Conservation (phyloP, 2,113 vertebrate species). For the Proterorhinus semilunaris region DNA sequence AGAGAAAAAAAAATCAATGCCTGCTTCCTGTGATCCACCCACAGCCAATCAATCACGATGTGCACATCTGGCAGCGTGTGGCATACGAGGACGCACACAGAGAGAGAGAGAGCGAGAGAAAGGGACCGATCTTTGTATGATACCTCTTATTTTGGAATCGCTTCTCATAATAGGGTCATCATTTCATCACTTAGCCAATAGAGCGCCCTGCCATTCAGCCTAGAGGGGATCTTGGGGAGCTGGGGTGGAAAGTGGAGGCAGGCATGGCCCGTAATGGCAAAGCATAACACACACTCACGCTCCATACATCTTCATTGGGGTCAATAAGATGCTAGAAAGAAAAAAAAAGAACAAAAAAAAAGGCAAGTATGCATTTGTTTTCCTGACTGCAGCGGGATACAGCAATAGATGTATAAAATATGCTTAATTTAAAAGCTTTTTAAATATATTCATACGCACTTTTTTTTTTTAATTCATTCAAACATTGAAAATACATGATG, state of each 20-base stretch:
- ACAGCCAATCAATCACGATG: conserved; percentile 97
- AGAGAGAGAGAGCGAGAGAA: conserved; percentile 51
- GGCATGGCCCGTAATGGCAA: conserved; percentile 49
- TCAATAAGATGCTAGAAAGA: conserved; percentile 37
- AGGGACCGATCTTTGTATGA: conserved; percentile 88
- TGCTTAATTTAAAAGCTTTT: neutral
- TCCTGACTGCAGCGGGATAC: conserved; percentile 18
- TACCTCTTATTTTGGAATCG: conserved; percentile 92
- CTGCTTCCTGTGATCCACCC: conserved; percentile 97
- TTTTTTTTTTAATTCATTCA: no score
- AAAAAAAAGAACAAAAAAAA: conserved; percentile 24
- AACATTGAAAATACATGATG: no score
- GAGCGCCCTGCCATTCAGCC: conserved; percentile 82
- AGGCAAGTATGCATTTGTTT: conserved; percentile 38
- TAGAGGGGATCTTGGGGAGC: conserved; percentile 63
- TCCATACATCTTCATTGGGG: conserved; percentile 67
- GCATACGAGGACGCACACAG: conserved; percentile 77
- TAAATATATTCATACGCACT: no score
- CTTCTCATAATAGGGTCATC: conserved; percentile 97
- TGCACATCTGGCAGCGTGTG: conserved; percentile 80
- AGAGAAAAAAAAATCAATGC: conserved; percentile 89
- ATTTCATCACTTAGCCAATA: conserved; percentile 93
- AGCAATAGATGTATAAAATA: neutral
- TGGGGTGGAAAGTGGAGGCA: conserved; percentile 37
- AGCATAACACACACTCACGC: conserved; percentile 33